Evolutionary conservation across 2,797 vertebrate genomes (phyloP), one percentile per base, ranked within the genome.

Genomic region (Lutjanus campechanus): DNA sequence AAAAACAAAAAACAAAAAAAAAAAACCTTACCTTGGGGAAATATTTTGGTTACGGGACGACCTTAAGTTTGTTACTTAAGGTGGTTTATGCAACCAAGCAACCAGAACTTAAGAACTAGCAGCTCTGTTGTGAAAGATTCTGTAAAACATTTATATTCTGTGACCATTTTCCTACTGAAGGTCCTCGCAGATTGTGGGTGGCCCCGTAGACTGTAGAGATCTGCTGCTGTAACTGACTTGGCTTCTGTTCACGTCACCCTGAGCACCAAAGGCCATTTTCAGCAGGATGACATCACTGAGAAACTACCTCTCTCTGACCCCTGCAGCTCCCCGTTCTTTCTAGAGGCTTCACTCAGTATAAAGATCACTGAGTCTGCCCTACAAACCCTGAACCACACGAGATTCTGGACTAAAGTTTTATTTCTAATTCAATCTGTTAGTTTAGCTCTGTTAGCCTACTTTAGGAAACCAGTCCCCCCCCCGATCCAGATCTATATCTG

Each of bases 231-330:
- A 62, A 69, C 11, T 58, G 67, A 66, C 77, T 36, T 77, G 73
- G 47, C 77, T 56, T 70, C 70, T 81, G 71, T 64, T 77, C 49
- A 60, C 8, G 17, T 77, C 40, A 17, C 58, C 60, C 54, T 56
- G 20, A 73, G 44, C 71, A 77, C 79, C 60, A 7, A 56, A 11
- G 17, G 79, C 83, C 85, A 87, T 90, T 91, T 88, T 85, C 69
- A 81, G 81, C 77, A 60, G 51, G 46, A 81, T 90, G 83, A 90
- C 86, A 81, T 90, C 85, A 77, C 43, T 78, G 55, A 76, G 81
- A 76, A 69, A 73, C 60, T 43, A 77, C 72, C 81, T 81, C 51
- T 73, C 54, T 11, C 13, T 72, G 59, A 86, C 82, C 69, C 69
- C 65, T 25, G 12, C 19, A 0, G 16, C 4, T 4, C 17, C 41